These are phyloP conservation scores for Drosophila persimilis DNA, from an alignment of 1,140 invertebrate genomes.

Conservation along the genomic window DNA sequence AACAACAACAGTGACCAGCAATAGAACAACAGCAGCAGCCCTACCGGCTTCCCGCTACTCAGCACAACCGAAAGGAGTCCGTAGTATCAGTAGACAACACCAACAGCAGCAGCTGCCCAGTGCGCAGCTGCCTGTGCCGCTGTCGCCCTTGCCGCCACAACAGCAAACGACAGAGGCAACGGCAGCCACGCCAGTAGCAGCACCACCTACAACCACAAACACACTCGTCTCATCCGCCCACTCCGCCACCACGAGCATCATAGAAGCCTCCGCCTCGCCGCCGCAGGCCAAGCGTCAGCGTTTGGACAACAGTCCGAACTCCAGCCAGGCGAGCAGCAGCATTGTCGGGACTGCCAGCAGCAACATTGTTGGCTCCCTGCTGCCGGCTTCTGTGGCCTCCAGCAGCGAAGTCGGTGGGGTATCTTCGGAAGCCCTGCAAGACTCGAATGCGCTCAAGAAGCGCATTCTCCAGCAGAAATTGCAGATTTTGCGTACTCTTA, in stretches of 20 bases:
- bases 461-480: constrained; percentile 80
- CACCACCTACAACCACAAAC: constrained; percentile 38
- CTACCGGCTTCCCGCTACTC: constrained; percentile 36
- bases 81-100: constrained; percentile 49
- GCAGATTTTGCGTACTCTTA: constrained; percentile 79
- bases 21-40: constrained; percentile 41
- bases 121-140: constrained; percentile 70
- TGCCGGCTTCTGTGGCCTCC: constrained; percentile 62
- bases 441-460: constrained; percentile 78
- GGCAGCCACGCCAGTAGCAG: constrained; percentile 59
- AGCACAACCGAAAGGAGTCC: constrained; percentile 27
- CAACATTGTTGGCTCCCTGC: constrained; percentile 69
- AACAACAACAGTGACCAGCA: constrained; percentile 24
- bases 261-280: constrained; percentile 36
- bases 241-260: constrained; percentile 18
- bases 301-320: constrained; percentile 38
- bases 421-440: constrained; percentile 59
- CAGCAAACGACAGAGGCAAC: constrained; percentile 70
- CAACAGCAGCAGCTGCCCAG: constrained; percentile 64
- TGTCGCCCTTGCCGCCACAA: constrained; percentile 61
- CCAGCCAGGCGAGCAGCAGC: constrained; percentile 13
- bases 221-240: constrained; percentile 23
- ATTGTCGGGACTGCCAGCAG: constrained; percentile 54
- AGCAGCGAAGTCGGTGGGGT: constrained; percentile 52
- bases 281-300: constrained; percentile 76